Evolutionary conservation across 2,113 vertebrate species (phyloP), one percentile per base, ranked within the genome.

Genomic region (Colistium nudipinnis): DNA sequence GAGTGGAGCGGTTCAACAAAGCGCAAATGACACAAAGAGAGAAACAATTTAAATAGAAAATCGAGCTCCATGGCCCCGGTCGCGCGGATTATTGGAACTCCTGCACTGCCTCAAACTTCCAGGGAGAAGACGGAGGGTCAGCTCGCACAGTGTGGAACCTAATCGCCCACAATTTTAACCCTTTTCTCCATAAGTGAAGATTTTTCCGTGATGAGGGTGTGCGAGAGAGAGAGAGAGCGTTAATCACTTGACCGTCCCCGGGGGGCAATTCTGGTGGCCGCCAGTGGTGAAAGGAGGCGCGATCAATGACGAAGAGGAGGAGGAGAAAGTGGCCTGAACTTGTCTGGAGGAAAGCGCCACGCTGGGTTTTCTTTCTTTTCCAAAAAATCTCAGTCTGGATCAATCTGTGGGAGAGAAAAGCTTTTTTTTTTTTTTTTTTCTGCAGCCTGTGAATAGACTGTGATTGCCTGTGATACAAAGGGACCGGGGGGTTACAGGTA

Each of bases 401-500:
- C 69, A 27, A 64, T 74, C 66, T 81, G 53, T 31, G 69, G 47
- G 71, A 71, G 64, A 74, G 73, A 76, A 76, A 78, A 55, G 62
- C 74, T 56, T 60, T n/a, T n/a, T n/a, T n/a, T n/a, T n/a, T n/a
- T n/a, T n/a, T n/a, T n/a, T n/a, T n/a, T n/a, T n/a, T 54, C 62
- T 66, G 77, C 55, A 25, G 73, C 20, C 70, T 41, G 78, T 87
- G 86, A 90, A 90, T 82, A 80, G 87, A 56, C 59, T 27, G 57
- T 89, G 89, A 90, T 89, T 89, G 79, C 76, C 68, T 28, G 76
- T 11, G 41, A 73, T 51, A 87, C 76, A 87, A 87, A 89, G 59
- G 62, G 62, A 67, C 31, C 31, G 57, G 61, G 82, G 65, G n/a
- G n/a, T n/a, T 54, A 38, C 84, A 87, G 85, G 83, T 86, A n/a